Base-by-base conservation (phyloP, 2,888 invertebrate genomes). In the Eupithecia subfuscata region DNA sequence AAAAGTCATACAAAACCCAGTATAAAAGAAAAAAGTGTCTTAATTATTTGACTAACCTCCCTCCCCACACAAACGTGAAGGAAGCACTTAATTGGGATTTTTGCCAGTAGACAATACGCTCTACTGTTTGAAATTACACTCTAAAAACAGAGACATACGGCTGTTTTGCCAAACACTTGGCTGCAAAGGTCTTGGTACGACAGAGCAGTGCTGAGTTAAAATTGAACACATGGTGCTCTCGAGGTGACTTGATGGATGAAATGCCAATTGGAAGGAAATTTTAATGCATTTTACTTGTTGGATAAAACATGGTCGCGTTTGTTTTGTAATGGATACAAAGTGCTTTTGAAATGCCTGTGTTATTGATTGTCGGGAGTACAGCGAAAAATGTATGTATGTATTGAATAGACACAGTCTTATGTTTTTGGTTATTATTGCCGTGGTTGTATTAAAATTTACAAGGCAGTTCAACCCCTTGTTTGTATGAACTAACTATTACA, bases 81-180 rank as follows among this genome's bases (percentile, higher is more conserved):
- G 86, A 88, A 88, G 82, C 86, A 84, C 85, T 86, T 90, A 89
- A 90, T 89, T 89, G 87, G 88, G 82, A 84, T 86, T 84, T 84
- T 78, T 84, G 79, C 81, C 82, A 80, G 79, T 73, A 79, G 78
- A 78, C 81, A 77, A 78, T 81, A 79, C 67, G 48, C 16, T 43
- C 43, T 12, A 37, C 60, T 40, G 52, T 75, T 68, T 65, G 75
- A 77, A 73, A 75, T 16, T 75, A 34, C 60, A 68, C 77, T 79
- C 76, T 87, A 81, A 60, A 75, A 52, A 9, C 78, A 8, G 65
- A 18, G 68, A 11, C 56, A 75, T 80, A 88, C 81, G 82, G 84
- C 80, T 73, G 69, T 76, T 79, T 77, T 82, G 81, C 18, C 34
- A 11, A n/a, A 37, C 67, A 65, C 12, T n/a, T 22, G 60, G 22